Conservation (phyloP, 2,113 vertebrate species). For the Zapornia atra region DNA sequence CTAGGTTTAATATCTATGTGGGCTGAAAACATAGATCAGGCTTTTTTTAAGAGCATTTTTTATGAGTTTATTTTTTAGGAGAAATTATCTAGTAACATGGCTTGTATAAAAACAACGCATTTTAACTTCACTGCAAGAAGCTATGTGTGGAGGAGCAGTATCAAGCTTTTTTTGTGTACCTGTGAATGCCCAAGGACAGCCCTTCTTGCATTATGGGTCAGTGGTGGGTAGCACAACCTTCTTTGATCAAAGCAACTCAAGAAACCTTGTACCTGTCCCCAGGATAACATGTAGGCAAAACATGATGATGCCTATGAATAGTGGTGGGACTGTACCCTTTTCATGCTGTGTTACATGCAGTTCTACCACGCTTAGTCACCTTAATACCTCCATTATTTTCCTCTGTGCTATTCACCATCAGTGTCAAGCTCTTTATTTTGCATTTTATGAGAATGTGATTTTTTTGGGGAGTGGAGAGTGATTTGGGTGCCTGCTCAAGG, state of each 20-base stretch:
- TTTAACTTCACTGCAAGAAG: constrained; percentile 41
- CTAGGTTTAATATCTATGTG: constrained; percentile 81
- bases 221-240: neutral
- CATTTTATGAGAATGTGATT: neutral
- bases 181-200: neutral
- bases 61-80: constrained; percentile 70
- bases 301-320: neutral
- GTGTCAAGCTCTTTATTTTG: neutral
- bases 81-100: constrained; percentile 49
- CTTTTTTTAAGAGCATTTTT: constrained; percentile 70
- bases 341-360: neutral
- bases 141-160: neutral
- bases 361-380: neutral
- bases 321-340: neutral
- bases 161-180: neutral
- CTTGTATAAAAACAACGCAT: constrained; percentile 35
- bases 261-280: neutral
- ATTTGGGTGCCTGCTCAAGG: neutral
- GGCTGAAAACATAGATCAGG: constrained; percentile 79
- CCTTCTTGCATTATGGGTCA: neutral
- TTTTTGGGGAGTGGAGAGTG: neutral
- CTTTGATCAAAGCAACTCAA: constrained; percentile 35
- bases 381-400: neutral
- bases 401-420: neutral
- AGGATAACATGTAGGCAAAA: neutral